Evolutionary conservation across 2,888 invertebrate genomes (phyloP).

Genomic region (Drosophila prostipennis): DNA sequence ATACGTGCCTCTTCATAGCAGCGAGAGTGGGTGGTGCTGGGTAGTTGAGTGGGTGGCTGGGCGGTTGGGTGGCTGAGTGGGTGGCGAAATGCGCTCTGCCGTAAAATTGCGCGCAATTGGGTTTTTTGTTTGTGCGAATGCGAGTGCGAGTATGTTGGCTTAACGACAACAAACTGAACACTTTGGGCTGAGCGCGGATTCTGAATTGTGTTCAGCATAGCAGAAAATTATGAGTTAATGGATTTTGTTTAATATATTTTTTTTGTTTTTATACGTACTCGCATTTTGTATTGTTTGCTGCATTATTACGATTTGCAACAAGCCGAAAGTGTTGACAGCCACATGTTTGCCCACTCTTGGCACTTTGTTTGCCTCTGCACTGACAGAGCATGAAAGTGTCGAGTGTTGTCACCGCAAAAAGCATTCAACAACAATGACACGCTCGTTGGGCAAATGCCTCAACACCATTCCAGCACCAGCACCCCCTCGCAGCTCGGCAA

Average conservation of each 20-base stretch:
- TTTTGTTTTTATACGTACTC: neutral
- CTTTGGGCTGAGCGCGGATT: constrained; percentile 53
- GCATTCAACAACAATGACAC: constrained; percentile 46
- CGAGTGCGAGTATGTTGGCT: constrained; percentile 48
- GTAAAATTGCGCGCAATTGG: constrained; percentile 78
- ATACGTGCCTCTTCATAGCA: constrained; percentile 65
- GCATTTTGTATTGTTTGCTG: constrained; percentile 9
- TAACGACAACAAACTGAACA: constrained; percentile 73
- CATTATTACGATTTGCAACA: constrained; percentile 41
- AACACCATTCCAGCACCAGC: neutral
- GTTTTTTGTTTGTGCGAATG: constrained; percentile 49
- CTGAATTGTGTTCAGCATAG: constrained; percentile 66
- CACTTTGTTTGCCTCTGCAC: constrained; percentile 39
- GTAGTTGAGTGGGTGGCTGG: constrained; percentile 33
- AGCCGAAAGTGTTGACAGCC: constrained; percentile 51
- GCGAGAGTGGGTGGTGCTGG: constrained; percentile 30
- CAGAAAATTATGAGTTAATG: constrained; percentile 81
- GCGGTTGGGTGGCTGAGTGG: constrained; percentile 20
- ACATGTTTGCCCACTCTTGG: constrained; percentile 23
- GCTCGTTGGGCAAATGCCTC: constrained; percentile 46
- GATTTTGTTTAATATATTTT: constrained; percentile 69
- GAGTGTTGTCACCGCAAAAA: constrained; percentile 47
- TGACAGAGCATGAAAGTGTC: constrained; percentile 76
- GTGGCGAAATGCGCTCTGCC: constrained; percentile 69
- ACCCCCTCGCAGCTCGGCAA: constrained; percentile 18